phyloP scores from a whole-genome alignment of 2,113 vertebrate species.

The Lota lota region DNA sequence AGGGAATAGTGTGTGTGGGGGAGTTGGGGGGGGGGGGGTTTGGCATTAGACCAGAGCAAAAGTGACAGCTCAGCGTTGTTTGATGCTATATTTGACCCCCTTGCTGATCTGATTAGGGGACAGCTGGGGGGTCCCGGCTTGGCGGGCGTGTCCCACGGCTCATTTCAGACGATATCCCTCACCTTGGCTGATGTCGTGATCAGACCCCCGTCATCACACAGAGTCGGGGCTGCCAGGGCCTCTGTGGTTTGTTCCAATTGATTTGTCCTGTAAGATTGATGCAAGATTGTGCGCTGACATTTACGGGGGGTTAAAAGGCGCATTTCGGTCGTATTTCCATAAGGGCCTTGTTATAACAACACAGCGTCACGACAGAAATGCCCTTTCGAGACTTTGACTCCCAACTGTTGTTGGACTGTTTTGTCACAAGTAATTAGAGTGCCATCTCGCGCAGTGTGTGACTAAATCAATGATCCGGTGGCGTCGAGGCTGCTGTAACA shows the following conservation, averaged over 20 bases:
- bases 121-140: slow-evolving; percentile 42
- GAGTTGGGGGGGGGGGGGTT: slow-evolving; percentile 24
- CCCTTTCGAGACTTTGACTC: not conserved
- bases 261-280: too few relatives aligned
- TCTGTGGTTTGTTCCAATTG: too few relatives aligned
- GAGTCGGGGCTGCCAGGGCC: too few relatives aligned
- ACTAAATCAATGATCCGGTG: slow-evolving; percentile 67
- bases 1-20: not conserved
- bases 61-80: slow-evolving; percentile 58
- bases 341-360: not conserved
- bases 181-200: slow-evolving; percentile 15
- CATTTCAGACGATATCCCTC: slow-evolving; percentile 32
- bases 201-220: too few relatives aligned
- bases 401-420: slow-evolving; percentile 24
- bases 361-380: not conserved
- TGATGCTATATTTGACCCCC: slow-evolving; percentile 44
- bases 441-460: slow-evolving; percentile 48
- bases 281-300: too few relatives aligned
- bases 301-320: too few relatives aligned
- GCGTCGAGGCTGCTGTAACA: slow-evolving; percentile 50
- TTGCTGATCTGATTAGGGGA: slow-evolving; percentile 50
- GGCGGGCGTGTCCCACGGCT: slow-evolving; percentile 44
- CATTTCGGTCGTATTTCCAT: too few relatives aligned
- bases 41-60: slow-evolving; percentile 40
- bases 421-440: slow-evolving; percentile 61